Evolutionary conservation across 2,888 invertebrate species (phyloP).

Genomic region (Apoda limacodes): DNA sequence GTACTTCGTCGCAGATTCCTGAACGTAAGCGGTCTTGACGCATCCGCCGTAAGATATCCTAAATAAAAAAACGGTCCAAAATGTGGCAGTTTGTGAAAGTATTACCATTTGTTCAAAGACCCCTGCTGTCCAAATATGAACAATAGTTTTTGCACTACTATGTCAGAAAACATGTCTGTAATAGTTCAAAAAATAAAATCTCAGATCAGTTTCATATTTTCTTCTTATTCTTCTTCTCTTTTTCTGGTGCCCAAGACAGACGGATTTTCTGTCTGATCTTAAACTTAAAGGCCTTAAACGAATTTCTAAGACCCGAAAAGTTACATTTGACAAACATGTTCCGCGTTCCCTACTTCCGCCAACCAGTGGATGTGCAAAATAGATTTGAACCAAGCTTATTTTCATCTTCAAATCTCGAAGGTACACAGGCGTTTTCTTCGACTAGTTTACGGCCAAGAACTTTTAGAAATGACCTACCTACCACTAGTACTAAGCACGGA

Average conservation of each 20-base stretch:
- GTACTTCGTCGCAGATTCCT: too few relatives aligned
- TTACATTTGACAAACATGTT: conserved; percentile 13
- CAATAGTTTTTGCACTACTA: conserved; percentile 5
- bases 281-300: conserved; percentile 18
- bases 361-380: conserved; percentile 14
- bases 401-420: conserved; percentile 6
- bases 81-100: too few relatives aligned
- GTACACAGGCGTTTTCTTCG: conserved; percentile 16
- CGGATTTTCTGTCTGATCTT: conserved; percentile 20
- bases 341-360: too few relatives aligned
- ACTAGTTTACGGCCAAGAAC: conserved; percentile 9
- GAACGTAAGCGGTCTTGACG: too few relatives aligned
- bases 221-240: conserved; percentile 22
- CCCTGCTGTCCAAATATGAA: background rate
- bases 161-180: conserved; percentile 10
- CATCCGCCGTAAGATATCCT: too few relatives aligned
- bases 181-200: conserved; percentile 12
- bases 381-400: too few relatives aligned
- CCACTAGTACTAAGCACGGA: conserved; percentile 18
- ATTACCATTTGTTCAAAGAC: conserved; percentile 4
- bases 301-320: conserved; percentile 8
- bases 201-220: conserved; percentile 3
- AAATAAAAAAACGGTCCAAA: too few relatives aligned
- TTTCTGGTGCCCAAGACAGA: conserved; percentile 22
- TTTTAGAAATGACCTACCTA: conserved; percentile 18